Evolutionary conservation across 2,113 vertebrate genomes (phyloP), one percentile per base, ranked within the genome.

Genomic region (Campylomormyrus tamandua): DNA sequence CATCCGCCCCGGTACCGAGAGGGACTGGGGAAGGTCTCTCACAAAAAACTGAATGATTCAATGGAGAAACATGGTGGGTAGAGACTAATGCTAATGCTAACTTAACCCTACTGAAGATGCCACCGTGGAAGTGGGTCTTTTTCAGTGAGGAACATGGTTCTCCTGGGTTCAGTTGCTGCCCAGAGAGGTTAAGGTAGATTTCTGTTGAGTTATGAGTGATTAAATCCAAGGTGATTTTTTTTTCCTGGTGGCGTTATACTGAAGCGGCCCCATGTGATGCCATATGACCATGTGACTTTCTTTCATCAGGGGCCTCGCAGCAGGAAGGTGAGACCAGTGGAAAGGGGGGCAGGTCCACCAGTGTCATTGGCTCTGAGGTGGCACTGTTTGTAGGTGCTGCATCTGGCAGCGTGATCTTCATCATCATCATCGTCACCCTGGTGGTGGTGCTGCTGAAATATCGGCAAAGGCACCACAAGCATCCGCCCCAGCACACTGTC

Each of bases 341-440:
- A 24, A 94, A 93, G 50, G 95, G 96, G 58, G 97, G 97, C 90
- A 96, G 97, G 93, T 96, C 97, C 49, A 50, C 92, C 13, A 97
- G 96, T 88, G 93, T 96, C 90, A 95, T 96, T 27, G 97, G 95
- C 94, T 96, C 97, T 46, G 96, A 96, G 93, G 95, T 98, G 94
- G 97, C 97, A 93, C 95, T 97, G 94, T 96, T 99, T 90, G 95
- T 96, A 90, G 98, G 98, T 92, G 96, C 99, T 89, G 96, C 96
- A 90, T 97, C 96, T 77, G 97, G 97, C 87, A 96, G 96, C 90
- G 96, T 96, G 92, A 96, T 97, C 93, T 96, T 98, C 94, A 94
- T 99, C 87, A 93, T 98, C 95, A 95, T 97, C 94, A 96, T 97
- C 95, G 46, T 90, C 2, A 96, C 96, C 89, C 94, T 98, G 91